Evolutionary conservation across 2,888 invertebrate species (phyloP).

Genomic region (Orthosia gracilis): DNA sequence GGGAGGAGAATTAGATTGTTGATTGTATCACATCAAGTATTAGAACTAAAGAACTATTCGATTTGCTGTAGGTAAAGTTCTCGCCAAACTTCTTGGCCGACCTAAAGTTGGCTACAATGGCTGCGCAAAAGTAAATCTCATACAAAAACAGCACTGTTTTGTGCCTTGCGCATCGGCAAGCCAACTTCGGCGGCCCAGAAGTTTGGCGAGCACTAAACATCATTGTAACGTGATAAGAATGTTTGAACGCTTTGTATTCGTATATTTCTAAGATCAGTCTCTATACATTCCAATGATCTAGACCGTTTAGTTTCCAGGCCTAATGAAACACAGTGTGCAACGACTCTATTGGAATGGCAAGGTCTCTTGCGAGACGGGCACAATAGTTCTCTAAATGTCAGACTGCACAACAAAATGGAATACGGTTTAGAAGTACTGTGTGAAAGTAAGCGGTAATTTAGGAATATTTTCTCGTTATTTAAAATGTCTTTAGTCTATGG

Average conservation of each 20-base stretch:
- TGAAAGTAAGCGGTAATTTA: constrained; percentile 45
- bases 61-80: not conserved
- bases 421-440: constrained; percentile 31
- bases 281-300: constrained; percentile 41
- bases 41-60: not conserved
- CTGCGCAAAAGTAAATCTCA: too few relatives aligned
- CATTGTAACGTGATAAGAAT: constrained; percentile 20
- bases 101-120: too few relatives aligned
- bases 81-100: too few relatives aligned
- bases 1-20: constrained; percentile 12
- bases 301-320: constrained; percentile 44
- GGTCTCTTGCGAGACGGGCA: constrained; percentile 67
- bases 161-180: too few relatives aligned
- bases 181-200: too few relatives aligned
- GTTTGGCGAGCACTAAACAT: not conserved
- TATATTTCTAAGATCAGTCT: constrained; percentile 3
- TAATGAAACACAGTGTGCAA: constrained; percentile 24
- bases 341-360: constrained; percentile 67
- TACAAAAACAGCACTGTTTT: too few relatives aligned
- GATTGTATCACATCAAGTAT: not conserved
- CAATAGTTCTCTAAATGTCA: constrained; percentile 69
- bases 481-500: constrained; percentile 3
- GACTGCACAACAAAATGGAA: constrained; percentile 45
- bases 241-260: constrained; percentile 21
- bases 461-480: constrained; percentile 21